Conservation (phyloP, 2,113 vertebrate species). For the Dicerorhinus sumatrensis region DNA sequence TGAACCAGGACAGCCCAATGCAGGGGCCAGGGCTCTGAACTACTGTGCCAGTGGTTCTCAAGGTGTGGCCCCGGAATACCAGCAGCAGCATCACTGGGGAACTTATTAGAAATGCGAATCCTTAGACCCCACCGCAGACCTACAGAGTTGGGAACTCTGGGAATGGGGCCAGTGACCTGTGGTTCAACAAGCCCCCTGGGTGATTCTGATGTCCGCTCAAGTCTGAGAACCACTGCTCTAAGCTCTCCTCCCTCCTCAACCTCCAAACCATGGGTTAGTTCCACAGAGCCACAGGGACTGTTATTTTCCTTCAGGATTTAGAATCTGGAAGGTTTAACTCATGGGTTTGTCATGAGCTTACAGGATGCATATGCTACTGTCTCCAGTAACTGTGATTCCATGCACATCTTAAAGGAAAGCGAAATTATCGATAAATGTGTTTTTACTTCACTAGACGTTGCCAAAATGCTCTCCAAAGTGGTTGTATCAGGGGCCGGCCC, state of each 20-base stretch:
- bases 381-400: not conserved
- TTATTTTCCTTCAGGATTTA: not conserved
- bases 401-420: not conserved
- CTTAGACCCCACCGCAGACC: not conserved
- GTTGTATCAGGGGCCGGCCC: too few relatives aligned
- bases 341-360: not conserved
- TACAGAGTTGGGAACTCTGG: not conserved
- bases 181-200: not conserved
- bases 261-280: not conserved
- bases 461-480: not conserved
- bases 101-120: not conserved
- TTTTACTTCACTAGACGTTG: conserved; percentile 4
- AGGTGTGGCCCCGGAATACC: not conserved
- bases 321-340: not conserved
- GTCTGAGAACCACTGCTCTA: not conserved
- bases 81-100: not conserved
- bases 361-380: not conserved
- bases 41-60: not conserved
- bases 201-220: not conserved
- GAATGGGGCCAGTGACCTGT: not conserved
- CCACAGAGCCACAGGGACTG: not conserved
- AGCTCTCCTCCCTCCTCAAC: not conserved
- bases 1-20: not conserved
- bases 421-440: not conserved
- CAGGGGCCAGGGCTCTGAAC: not conserved